Percentiles rank a stretch among this genome's conserved stretches.
phyloP scores from a whole-genome alignment of 2,797 vertebrate species.

The Myripristis jacobus region DNA sequence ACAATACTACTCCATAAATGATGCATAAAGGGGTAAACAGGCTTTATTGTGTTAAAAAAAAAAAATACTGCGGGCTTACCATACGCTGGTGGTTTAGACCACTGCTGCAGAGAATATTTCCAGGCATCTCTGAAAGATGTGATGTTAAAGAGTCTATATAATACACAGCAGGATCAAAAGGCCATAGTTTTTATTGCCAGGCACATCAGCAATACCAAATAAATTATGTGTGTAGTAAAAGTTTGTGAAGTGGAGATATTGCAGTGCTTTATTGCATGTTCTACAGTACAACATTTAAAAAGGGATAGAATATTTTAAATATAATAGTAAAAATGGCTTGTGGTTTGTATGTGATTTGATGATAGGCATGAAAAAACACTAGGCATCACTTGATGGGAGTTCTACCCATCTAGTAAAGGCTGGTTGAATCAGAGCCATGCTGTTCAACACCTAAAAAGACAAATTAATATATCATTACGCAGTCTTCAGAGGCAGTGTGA shows the following conservation, averaged over 20 bases:
- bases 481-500: not conserved
- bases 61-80: slow-evolving; percentile 9
- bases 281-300: not conserved
- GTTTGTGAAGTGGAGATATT: not conserved
- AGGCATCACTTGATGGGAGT: not conserved
- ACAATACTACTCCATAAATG: slow-evolving; percentile 12
- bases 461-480: not conserved
- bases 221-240: not conserved
- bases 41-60: slow-evolving; percentile 16
- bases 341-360: not conserved
- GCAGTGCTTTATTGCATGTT: not conserved
- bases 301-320: not conserved
- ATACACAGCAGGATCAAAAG: not conserved
- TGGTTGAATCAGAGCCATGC: not conserved
- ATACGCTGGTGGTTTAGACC: slow-evolving; percentile 5
- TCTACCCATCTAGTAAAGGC: not conserved
- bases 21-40: slow-evolving; percentile 17
- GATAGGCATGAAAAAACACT: not conserved
- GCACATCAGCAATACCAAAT: not conserved
- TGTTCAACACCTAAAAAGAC: not conserved
- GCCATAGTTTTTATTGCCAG: slow-evolving; percentile 11
- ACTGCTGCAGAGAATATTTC: slow-evolving; percentile 2
- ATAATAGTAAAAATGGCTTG: not conserved
- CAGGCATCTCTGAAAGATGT: not conserved
- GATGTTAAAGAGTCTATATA: not conserved